Conservation (phyloP, 1,140 invertebrate species). For the Penaeus japonicus region DNA sequence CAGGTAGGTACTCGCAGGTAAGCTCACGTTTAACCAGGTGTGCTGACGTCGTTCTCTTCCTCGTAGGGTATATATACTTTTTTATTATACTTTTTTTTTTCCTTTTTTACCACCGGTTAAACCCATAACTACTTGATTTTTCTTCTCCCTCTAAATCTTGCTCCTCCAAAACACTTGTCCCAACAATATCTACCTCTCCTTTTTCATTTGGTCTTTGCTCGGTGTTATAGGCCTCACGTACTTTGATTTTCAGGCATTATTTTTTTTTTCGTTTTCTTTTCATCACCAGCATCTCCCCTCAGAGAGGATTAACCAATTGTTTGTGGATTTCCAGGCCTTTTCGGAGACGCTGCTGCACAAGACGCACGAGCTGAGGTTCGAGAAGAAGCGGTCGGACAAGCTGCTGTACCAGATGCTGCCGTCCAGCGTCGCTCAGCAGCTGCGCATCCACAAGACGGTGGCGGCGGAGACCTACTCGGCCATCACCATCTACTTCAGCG, state of each 20-base stretch:
- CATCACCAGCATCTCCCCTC: neutral
- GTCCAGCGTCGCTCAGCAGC: conserved; percentile 64
- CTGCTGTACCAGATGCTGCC: conserved; percentile 80
- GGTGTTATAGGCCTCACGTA: neutral
- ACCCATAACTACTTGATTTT: no score
- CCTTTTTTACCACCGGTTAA: no score
- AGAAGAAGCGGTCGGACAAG: conserved; percentile 84
- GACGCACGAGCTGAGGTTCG: conserved; percentile 81
- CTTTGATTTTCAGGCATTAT: no score
- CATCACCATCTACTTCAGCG: conserved; percentile 88
- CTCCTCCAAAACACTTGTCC: neutral
- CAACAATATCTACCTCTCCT: neutral
- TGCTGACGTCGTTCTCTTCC: neutral
- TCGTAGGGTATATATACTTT: no score
- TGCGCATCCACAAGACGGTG: conserved; percentile 68
- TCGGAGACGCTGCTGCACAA: conserved; percentile 81
- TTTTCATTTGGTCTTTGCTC: neutral
- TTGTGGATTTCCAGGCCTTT: no score
- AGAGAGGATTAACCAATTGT: no score
- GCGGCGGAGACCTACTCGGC: conserved; percentile 80
- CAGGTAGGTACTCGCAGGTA: conserved; percentile 74
- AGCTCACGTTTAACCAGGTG: conserved; percentile 6
- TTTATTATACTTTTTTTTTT: no score
- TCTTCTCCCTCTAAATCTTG: no score
- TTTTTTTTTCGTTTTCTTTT: neutral